Base-by-base conservation (phyloP, 2,797 vertebrate genomes). In the Lutra lutra region DNA sequence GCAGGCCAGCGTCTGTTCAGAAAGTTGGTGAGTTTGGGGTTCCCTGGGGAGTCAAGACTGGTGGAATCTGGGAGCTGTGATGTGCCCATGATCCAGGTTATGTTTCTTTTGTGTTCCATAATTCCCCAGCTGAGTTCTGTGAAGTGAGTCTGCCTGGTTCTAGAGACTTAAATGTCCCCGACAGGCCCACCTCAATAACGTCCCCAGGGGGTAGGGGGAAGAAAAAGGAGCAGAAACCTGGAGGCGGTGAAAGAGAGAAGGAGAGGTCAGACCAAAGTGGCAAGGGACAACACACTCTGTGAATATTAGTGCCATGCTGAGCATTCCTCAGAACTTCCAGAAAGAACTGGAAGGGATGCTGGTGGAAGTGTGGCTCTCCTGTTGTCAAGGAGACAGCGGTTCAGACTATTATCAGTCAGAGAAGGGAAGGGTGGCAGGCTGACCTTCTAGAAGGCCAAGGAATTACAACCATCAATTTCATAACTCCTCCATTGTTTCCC, bases 171-270 rank as follows among this genome's bases (percentile, higher is more conserved):
- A 13, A 46, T 5, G 60, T 5, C 27, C 27, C 27, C 13, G 2
- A 32, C 29, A 62, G 62, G 32, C 62, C 62, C 62, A n/a, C 62
- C 62, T 66, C 62, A 66, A 15, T 64, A 64, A 32, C 2, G 3
- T 64, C 14, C 29, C 7, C 15, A 32, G 62, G 32, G 29, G 0
- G 13, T 1, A 32, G 7, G 48, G n/a, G 0, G 13, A 21, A 32
- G 20, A 25, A 29, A 14, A 40, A 51, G 25, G 43, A 7, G 1
- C 32, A 4, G 29, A 58, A 23, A 40, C 23, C 46, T 73, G 18
- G 5, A 58, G 93, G 20, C 11, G 48, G 48, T 58, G 32, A 46
- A 23, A 46, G 38, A n/a, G n/a, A 79, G 56, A 62, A 58, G 32
- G 60, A 6, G 5, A 51, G 27, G 7, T 35, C 83, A 5, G 23